phyloP scores from a whole-genome alignment of 1,140 invertebrate genomes.

The Chrysoperla carnea region DNA sequence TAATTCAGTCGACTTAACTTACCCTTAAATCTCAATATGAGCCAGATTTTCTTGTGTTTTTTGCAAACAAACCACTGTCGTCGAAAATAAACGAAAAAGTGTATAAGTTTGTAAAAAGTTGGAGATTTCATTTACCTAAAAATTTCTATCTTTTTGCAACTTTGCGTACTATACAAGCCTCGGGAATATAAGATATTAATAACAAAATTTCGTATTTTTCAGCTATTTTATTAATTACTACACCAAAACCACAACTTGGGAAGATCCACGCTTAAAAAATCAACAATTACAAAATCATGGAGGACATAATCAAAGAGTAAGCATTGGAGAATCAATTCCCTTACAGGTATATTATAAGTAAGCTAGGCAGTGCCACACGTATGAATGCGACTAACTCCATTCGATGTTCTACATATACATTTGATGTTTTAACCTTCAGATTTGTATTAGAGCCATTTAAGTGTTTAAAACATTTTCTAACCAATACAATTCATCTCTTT shows the following conservation, averaged over 20 bases:
- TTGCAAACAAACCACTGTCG: too few species aligned
- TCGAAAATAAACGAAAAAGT: too few species aligned
- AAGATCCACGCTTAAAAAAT: slow-evolving; percentile 16
- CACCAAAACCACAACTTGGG: slow-evolving; percentile 32
- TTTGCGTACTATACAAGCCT: too few species aligned
- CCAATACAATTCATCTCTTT: too few species aligned
- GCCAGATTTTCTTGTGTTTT: too few species aligned
- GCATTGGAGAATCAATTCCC: slow-evolving; percentile 10
- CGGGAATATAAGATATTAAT: too few species aligned
- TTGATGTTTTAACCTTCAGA: not conserved
- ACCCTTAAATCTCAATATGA: too few species aligned
- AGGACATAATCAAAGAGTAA: slow-evolving; percentile 9
- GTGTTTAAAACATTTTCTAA: slow-evolving; percentile 10
- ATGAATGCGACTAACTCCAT: not conserved
- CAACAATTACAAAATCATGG: slow-evolving; percentile 12
- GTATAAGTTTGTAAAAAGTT: too few species aligned
- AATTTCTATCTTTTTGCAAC: too few species aligned
- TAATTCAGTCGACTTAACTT: too few species aligned
- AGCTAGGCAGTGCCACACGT: not conserved
- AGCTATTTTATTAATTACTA: slow-evolving; percentile 64
- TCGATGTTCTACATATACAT: not conserved
- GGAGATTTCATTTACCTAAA: too few species aligned
- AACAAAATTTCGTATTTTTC: too few species aligned
- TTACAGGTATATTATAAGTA: slow-evolving; percentile 12
- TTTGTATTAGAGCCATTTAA: slow-evolving; percentile 1